Base-by-base conservation (phyloP, 2,113 vertebrate species). In the Cavia aperea region DNA sequence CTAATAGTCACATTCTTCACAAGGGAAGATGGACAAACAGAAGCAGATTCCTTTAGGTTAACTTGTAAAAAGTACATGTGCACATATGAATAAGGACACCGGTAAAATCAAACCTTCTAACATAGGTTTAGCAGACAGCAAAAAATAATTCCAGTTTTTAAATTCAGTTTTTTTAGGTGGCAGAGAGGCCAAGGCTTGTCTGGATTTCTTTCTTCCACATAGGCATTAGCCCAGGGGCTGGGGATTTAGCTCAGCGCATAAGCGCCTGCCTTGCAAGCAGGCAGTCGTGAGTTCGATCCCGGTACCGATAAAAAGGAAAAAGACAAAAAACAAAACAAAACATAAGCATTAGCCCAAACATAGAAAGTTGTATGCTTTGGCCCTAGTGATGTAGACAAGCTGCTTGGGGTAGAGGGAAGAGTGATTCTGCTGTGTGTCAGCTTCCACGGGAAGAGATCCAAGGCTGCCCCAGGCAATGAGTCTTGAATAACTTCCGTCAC, bases 111-210 rank as follows among this genome's bases (percentile, higher is more conserved):
- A 43, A 94, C 13, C 46, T 91, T 72, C 51, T 56, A 33, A 43
- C 56, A n/a, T 85, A 78, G 72, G 39, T 81, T 94, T 24, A 66
- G 43, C 49, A 82, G 81, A 73, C 93, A 93, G 60, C 46, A 88
- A 79, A 83, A 85, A 86, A 75, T 4, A 85, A 93, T 23, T 93
- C 26, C n/a, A 93, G 85, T 60, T 81, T 87, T 90, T 68, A 92
- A 95, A 90, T 49, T 92, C 72, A 90, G 33, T 86, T 92, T 89
- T 89, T 70, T 24, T 24, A 39, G 54, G 79, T 70, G 94, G 66
- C 19, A 16, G 43, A 36, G 60, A 92, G 29, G 49, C 54, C 56
- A 51, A 54, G 39, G 39, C 78, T 89, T 90, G 39, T 63, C 33
- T 92, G 63, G 58, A 81, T 72, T 84, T 91, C 15, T 51, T 78